Percentiles rank a stretch among this genome's conserved stretches.
Evolutionary conservation across 2,797 vertebrate species (phyloP).

Genomic region (Columba guinea): DNA sequence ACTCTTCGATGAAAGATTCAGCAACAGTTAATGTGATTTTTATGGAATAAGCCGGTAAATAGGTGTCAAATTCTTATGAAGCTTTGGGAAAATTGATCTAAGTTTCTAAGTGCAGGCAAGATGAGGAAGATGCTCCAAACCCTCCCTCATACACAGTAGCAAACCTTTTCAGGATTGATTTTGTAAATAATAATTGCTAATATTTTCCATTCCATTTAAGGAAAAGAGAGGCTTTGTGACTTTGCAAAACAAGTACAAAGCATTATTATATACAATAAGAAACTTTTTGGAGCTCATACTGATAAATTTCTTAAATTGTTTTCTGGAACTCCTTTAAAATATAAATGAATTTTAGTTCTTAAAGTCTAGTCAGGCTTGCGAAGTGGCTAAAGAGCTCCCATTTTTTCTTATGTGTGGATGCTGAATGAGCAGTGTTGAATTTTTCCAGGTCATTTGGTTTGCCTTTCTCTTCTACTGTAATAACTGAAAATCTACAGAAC

Average conservation of each 20-base stretch:
- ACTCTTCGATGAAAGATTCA: neutral
- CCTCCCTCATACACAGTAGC: neutral
- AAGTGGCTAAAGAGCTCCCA: neutral
- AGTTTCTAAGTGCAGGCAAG: neutral
- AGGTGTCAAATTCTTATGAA: neutral
- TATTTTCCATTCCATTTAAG: neutral
- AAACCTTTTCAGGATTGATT: neutral
- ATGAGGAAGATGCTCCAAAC: neutral
- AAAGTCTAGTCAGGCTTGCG: neutral
- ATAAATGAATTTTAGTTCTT: neutral
- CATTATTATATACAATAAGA: no score
- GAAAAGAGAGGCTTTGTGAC: neutral
- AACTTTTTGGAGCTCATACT: neutral
- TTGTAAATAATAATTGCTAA: neutral
- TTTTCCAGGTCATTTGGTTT: neutral
- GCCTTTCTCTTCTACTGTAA: neutral
- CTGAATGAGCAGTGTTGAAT: neutral
- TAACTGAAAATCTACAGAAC: neutral
- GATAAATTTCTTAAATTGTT: neutral
- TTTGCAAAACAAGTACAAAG: neutral
- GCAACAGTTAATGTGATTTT: neutral
- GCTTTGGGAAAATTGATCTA: neutral
- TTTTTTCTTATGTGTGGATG: neutral
- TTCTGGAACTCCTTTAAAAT: neutral
- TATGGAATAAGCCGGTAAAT: neutral